Evolutionary conservation across 2,888 invertebrate genomes (phyloP).

Genomic region (Limnephilus auricula): DNA sequence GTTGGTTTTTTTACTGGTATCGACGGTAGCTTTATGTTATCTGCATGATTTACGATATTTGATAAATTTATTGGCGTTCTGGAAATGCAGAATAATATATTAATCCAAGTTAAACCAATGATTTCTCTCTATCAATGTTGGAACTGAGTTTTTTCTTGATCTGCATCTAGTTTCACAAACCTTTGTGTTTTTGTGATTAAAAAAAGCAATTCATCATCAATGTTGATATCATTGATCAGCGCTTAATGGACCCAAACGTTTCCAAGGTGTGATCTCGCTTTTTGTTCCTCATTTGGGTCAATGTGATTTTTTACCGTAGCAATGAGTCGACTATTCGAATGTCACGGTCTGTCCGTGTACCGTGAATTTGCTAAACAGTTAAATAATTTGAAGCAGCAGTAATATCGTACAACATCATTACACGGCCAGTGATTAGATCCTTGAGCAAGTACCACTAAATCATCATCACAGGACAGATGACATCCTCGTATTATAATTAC

Average conservation of each 20-base stretch:
- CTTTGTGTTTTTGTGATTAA: background rate
- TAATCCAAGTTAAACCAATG: background rate
- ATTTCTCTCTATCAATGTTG: background rate
- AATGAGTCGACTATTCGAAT: conserved; percentile 17
- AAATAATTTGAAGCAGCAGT: background rate
- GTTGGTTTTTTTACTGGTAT: background rate
- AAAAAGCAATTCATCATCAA: background rate
- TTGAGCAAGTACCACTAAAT: background rate
- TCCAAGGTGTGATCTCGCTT: conserved; percentile 36
- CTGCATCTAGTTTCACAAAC: background rate
- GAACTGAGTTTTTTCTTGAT: background rate
- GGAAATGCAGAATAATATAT: background rate
- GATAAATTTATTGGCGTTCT: background rate
- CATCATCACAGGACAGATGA: conserved; percentile 32
- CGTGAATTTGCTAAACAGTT: conserved; percentile 5
- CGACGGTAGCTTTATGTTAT: background rate
- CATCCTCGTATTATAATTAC: conserved; percentile 28
- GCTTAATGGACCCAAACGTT: conserved; percentile 6
- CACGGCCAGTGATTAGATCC: conserved; percentile 24
- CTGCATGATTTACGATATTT: background rate
- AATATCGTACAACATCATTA: background rate
- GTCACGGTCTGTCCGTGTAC: conserved; percentile 22
- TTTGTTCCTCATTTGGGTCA: conserved; percentile 26
- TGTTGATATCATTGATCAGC: background rate
- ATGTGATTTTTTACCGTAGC: conserved; percentile 28